Evolutionary conservation across 2,888 invertebrate species (phyloP).

Genomic region (Drosophila koepferae): DNA sequence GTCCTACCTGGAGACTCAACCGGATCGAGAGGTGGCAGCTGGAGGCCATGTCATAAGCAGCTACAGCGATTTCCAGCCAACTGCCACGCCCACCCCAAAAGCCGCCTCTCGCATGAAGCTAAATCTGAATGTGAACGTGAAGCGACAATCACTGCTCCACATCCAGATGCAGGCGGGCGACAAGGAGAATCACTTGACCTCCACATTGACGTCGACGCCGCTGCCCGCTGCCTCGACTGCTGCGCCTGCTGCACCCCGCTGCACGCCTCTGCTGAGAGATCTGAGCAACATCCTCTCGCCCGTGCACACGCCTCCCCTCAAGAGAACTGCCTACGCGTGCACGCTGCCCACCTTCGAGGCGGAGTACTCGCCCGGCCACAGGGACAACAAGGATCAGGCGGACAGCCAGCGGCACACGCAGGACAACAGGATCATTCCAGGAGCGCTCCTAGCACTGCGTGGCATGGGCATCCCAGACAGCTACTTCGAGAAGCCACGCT

Average conservation of each 20-base stretch:
- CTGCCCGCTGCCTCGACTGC: constrained; percentile 45
- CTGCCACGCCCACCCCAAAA: constrained; percentile 9
- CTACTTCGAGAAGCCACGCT: constrained; percentile 85
- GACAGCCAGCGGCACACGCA: neutral
- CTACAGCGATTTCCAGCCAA: constrained; percentile 29
- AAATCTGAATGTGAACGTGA: constrained; percentile 14
- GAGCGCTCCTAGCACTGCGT: constrained; percentile 82
- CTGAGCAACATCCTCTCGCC: constrained; percentile 79
- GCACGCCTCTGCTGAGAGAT: constrained; percentile 68
- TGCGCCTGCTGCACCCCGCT: neutral
- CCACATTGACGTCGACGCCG: constrained; percentile 80
- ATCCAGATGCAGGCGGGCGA: neutral
- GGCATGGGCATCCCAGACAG: constrained; percentile 84
- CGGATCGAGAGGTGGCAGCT: constrained; percentile 5
- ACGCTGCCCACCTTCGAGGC: constrained; percentile 83
- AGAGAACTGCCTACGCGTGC: constrained; percentile 67
- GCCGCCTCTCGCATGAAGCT: constrained; percentile 10
- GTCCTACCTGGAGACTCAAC: constrained; percentile 65
- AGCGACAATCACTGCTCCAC: constrained; percentile 41
- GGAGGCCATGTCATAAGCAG: constrained; percentile 3
- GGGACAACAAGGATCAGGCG: constrained; percentile 30
- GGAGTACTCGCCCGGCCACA: constrained; percentile 79
- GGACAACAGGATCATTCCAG: constrained; percentile 69
- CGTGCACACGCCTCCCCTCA: constrained; percentile 13
- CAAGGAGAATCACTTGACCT: constrained; percentile 81